Conservation (phyloP, 2,888 invertebrate species). For the Patella depressa region DNA sequence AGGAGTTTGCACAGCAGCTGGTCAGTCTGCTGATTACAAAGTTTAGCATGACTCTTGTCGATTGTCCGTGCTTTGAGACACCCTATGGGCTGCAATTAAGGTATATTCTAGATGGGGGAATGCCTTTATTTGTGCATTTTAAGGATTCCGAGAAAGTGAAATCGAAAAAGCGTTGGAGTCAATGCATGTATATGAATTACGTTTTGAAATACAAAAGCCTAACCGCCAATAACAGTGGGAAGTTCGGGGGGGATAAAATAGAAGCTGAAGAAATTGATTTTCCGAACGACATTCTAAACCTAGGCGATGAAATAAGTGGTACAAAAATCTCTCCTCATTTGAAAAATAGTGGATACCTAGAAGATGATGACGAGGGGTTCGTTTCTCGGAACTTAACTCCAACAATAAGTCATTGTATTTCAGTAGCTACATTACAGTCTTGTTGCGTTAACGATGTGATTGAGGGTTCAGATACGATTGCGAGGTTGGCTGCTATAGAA, state of each 20-base stretch:
- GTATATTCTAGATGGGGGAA: constrained; percentile 32
- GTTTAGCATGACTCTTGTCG: constrained; percentile 22
- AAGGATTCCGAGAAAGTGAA: constrained; percentile 40
- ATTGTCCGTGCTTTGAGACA: constrained; percentile 30
- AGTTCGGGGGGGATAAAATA: too few species aligned
- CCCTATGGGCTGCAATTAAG: constrained; percentile 40
- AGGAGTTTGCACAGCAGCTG: constrained; percentile 38
- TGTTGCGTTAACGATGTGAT: constrained; percentile 3
- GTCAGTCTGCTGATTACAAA: constrained; percentile 31
- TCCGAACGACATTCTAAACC: too few species aligned
- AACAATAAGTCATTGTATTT: constrained; percentile 30
- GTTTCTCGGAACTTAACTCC: constrained; percentile 31
- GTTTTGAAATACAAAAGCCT: constrained; percentile 30
- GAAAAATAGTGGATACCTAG: not conserved
- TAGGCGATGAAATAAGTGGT: too few species aligned
- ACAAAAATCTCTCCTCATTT: too few species aligned
- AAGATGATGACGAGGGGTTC: constrained; percentile 31
- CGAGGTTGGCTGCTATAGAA: constrained; percentile 16
- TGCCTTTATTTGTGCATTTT: constrained; percentile 41
- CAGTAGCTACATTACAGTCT: constrained; percentile 23
- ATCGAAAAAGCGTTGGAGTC: constrained; percentile 32
- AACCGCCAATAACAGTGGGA: not conserved
- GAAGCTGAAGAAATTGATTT: too few species aligned
- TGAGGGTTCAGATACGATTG: not conserved
- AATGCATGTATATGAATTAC: constrained; percentile 35